phyloP scores from a whole-genome alignment of 2,888 invertebrate species.

The Archips xylosteana region DNA sequence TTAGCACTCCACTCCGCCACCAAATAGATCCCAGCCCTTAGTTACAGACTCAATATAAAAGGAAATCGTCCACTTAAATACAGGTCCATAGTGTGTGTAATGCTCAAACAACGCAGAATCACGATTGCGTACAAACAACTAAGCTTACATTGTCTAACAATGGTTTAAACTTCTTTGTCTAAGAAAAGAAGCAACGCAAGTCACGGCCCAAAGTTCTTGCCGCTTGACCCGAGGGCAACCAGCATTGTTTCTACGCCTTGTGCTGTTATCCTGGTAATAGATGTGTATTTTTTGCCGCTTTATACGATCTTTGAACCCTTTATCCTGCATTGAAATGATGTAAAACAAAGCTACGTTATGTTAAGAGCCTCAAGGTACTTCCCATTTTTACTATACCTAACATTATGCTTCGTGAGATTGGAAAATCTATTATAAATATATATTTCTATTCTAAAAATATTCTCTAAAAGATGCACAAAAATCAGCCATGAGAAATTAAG shows the following conservation, averaged over 20 bases:
- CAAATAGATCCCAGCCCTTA: no score
- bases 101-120: no score
- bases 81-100: no score
- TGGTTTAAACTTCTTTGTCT: not conserved
- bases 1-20: no score
- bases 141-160: not conserved
- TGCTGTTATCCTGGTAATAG: conserved; percentile 6
- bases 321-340: not conserved
- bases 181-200: not conserved
- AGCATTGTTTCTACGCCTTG: conserved; percentile 7
- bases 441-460: no score
- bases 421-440: no score
- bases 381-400: no score
- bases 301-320: conserved; percentile 12
- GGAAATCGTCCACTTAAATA: no score
- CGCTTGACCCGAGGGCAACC: not conserved
- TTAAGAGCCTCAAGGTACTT: not conserved
- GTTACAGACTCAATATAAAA: no score
- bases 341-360: not conserved
- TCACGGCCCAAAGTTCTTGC: conserved; percentile 9
- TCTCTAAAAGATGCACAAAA: no score
- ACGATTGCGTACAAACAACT: not conserved
- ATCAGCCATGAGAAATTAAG: no score
- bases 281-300: conserved; percentile 8
- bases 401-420: no score